Evolutionary conservation across 64 coral and sea anemone genomes (phyloP).

Genomic region (Dendronephthya gigantea): DNA sequence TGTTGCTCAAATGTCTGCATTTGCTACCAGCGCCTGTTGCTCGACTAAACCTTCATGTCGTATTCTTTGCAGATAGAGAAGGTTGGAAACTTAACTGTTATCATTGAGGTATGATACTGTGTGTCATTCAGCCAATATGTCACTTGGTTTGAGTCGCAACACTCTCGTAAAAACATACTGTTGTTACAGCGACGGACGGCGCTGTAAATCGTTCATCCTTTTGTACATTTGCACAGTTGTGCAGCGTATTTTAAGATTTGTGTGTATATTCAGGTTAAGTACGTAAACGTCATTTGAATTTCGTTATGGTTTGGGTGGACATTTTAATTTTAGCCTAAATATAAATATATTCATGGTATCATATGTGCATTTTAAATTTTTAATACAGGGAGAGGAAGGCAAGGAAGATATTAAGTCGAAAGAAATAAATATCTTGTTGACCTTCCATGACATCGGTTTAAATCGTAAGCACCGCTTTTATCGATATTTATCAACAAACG

Average conservation of each 20-base stretch:
- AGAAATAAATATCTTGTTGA: conserved; percentile 84
- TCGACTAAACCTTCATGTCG: not conserved
- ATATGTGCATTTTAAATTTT: not conserved
- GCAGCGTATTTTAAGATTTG: not conserved
- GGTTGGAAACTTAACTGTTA: conserved; percentile 90
- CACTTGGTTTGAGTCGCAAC: not conserved
- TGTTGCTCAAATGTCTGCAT: not conserved
- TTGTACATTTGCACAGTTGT: not conserved
- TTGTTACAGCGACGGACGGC: too few species aligned
- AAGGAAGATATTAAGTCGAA: conserved; percentile 62
- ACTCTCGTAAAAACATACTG: not conserved
- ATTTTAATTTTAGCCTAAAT: too few species aligned
- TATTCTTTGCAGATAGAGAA: conserved; percentile 78
- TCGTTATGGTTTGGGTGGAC: not conserved
- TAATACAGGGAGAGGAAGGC: conserved; percentile 62
- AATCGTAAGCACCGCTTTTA: conserved; percentile 58
- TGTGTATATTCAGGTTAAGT: not conserved
- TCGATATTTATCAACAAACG: not conserved
- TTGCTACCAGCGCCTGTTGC: not conserved
- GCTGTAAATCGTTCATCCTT: not conserved
- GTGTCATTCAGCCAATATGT: not conserved
- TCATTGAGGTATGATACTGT: conserved; percentile 55
- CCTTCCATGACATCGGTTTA: conserved; percentile 93
- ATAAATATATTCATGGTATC: too few species aligned
- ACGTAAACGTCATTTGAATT: not conserved